Evolutionary conservation across 2,113 vertebrate genomes (phyloP).

Genomic region (Pluvianellus socialis): DNA sequence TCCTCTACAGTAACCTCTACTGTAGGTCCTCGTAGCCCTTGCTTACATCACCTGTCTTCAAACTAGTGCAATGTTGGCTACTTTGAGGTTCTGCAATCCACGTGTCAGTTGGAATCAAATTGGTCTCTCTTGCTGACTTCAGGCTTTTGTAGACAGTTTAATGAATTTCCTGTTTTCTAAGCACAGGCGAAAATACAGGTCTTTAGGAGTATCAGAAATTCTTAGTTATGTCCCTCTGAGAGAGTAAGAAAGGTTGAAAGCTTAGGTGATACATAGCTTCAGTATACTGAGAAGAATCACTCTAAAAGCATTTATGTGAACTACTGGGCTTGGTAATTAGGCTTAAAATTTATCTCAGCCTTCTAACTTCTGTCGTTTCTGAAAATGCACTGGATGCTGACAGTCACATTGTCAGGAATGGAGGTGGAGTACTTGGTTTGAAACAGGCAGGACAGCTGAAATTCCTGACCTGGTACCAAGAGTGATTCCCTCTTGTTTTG

Average conservation of each 20-base stretch:
- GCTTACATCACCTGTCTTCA: background rate
- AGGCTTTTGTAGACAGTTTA: background rate
- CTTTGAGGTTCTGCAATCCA: background rate
- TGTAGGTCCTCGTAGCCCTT: background rate
- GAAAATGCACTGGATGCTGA: background rate
- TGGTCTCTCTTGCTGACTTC: background rate
- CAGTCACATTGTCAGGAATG: background rate
- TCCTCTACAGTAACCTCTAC: background rate
- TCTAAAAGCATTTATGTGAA: background rate
- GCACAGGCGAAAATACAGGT: background rate
- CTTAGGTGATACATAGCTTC: background rate
- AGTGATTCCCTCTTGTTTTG: background rate
- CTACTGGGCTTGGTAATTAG: background rate
- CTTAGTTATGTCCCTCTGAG: background rate
- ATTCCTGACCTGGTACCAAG: background rate
- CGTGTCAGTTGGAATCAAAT: background rate
- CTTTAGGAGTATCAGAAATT: background rate
- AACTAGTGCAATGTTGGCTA: background rate
- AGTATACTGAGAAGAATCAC: background rate
- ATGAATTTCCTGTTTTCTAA: constrained; percentile 8
- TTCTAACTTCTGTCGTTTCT: background rate
- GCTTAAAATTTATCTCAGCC: background rate
- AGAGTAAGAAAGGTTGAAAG: background rate
- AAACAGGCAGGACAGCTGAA: background rate
- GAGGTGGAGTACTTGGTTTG: background rate